These are phyloP conservation scores for Chrysopilus asiliformis DNA, from an alignment of 2,888 invertebrate species.

Conservation along the genomic window DNA sequence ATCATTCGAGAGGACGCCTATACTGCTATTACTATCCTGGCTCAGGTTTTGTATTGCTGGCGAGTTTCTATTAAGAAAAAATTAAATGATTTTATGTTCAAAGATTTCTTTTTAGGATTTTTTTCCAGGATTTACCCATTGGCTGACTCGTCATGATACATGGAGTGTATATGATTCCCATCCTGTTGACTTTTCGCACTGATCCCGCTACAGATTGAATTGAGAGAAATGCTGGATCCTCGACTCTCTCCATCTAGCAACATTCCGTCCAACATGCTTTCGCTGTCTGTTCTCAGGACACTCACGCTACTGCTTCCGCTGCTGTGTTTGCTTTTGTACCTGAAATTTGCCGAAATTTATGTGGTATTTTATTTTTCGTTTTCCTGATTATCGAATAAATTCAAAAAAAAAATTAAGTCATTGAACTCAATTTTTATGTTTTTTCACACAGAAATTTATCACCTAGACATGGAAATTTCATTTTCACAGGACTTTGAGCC, in stretches of 20 bases:
- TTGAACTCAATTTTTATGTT: too few relatives aligned
- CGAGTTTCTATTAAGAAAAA: too few relatives aligned
- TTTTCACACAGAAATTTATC: too few relatives aligned
- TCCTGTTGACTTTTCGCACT: slow-evolving; percentile 42
- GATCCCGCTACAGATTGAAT: slow-evolving; percentile 43
- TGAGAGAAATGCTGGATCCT: slow-evolving; percentile 45
- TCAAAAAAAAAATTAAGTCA: too few relatives aligned
- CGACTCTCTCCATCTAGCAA: slow-evolving; percentile 38
- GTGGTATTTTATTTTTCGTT: too few relatives aligned
- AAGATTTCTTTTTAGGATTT: too few relatives aligned
- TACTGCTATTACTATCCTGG: slow-evolving; percentile 11
- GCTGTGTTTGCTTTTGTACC: slow-evolving; percentile 13
- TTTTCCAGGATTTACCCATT: slow-evolving; percentile 23
- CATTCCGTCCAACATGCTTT: slow-evolving; percentile 39
- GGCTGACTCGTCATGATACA: slow-evolving; percentile 18
- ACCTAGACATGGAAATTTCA: too few relatives aligned
- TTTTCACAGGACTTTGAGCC: too few relatives aligned
- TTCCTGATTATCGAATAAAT: too few relatives aligned
- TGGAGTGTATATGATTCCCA: slow-evolving; percentile 30
- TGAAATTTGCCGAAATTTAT: too few relatives aligned
- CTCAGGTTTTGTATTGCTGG: slow-evolving; percentile 2
- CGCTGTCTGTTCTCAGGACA: slow-evolving; percentile 39
- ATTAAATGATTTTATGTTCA: too few relatives aligned
- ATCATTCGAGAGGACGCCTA: slow-evolving; percentile 7
- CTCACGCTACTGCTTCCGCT: slow-evolving; percentile 23